phyloP scores from a whole-genome alignment of 2,113 vertebrate species.

The Scomber scombrus region DNA sequence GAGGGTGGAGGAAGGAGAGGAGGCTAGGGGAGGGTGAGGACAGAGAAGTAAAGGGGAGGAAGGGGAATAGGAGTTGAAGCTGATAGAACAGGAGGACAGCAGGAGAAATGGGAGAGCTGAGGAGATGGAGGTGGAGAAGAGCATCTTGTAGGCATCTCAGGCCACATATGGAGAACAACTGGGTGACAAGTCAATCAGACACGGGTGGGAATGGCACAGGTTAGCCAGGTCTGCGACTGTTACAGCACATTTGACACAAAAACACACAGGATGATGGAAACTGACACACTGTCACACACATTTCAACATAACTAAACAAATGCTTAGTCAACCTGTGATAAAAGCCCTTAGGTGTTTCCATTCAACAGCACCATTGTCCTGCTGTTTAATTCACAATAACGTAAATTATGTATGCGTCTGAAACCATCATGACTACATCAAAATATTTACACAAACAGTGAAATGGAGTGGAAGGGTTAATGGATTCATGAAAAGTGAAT shows the following conservation, averaged over 20 bases:
- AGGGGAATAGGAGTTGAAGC: not conserved
- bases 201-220: conserved; percentile 70
- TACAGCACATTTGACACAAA: conserved; percentile 45
- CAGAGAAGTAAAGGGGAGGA: conserved; percentile 23
- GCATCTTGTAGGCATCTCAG: conserved; percentile 62
- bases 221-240: conserved; percentile 66
- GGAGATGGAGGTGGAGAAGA: conserved; percentile 20
- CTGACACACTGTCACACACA: conserved; percentile 39
- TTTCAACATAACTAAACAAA: conserved; percentile 64
- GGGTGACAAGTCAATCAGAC: conserved; percentile 77
- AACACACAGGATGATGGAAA: conserved; percentile 50
- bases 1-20: conserved; percentile 45
- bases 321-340: conserved; percentile 58
- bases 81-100: not conserved
- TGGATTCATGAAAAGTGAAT: not conserved
- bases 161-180: conserved; percentile 88
- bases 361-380: conserved; percentile 29
- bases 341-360: conserved; percentile 62
- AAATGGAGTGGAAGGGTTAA: conserved; percentile 14
- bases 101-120: conserved; percentile 42
- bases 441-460: conserved; percentile 30
- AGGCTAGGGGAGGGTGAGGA: conserved; percentile 13
- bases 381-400: conserved; percentile 53
- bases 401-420: conserved; percentile 70
- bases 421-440: conserved; percentile 20